Evolutionary conservation across 2,888 invertebrate genomes (phyloP).

Genomic region (Autographa gamma): DNA sequence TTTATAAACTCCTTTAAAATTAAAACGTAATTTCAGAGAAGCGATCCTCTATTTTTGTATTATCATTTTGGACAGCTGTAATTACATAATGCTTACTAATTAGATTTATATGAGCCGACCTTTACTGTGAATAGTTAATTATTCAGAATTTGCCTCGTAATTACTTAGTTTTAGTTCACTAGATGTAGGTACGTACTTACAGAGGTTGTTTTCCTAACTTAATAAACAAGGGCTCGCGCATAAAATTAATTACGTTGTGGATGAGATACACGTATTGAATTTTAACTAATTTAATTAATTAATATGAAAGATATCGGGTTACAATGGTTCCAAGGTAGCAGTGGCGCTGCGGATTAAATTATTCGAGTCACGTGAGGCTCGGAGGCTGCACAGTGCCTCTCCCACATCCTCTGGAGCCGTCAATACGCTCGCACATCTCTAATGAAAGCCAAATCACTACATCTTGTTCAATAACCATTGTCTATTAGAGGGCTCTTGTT

Average conservation of each 20-base stretch:
- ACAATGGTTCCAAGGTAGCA: constrained; percentile 68
- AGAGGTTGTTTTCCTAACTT: constrained; percentile 31
- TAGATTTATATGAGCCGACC: constrained; percentile 23
- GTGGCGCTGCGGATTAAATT: constrained; percentile 67
- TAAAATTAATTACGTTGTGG: constrained; percentile 59
- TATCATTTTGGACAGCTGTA: constrained; percentile 5
- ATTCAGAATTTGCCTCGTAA: constrained; percentile 37
- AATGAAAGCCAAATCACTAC: constrained; percentile 73
- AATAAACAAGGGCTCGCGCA: constrained; percentile 53
- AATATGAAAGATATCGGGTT: constrained; percentile 73
- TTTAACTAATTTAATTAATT: constrained; percentile 72
- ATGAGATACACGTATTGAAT: constrained; percentile 73
- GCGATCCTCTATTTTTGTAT: constrained; percentile 14
- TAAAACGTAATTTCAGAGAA: constrained; percentile 12
- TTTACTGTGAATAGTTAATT: constrained; percentile 31
- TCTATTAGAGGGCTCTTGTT: constrained; percentile 71
- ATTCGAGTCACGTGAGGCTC: constrained; percentile 74
- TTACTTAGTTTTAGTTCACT: constrained; percentile 45
- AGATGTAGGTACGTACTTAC: constrained; percentile 13
- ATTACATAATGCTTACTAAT: constrained; percentile 31
- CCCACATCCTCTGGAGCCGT: constrained; percentile 45
- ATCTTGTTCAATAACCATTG: constrained; percentile 73
- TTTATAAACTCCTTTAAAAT: constrained; percentile 9
- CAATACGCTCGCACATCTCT: constrained; percentile 53
- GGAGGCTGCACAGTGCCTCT: constrained; percentile 60